Evolutionary conservation across 2,797 vertebrate species (phyloP), one percentile per base, ranked within the genome.

Genomic region (Protosalanx chinensis): DNA sequence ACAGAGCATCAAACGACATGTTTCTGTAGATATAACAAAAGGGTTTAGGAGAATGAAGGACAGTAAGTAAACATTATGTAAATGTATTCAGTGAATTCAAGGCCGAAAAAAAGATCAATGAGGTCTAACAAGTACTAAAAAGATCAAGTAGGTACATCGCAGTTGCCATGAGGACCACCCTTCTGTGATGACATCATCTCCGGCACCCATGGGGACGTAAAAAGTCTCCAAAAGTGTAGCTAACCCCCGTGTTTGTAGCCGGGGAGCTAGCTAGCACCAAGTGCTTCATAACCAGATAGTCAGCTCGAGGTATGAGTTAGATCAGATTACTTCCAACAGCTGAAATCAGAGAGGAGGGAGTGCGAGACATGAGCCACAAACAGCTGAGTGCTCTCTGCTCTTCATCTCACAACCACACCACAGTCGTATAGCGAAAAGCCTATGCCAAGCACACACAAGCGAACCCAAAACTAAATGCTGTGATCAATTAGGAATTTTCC

Each of bases 261-360:
- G 72, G 78, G 46, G 23, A 53, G 23, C 77, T 79, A 53, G 41
- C 77, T 79, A 72, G 73, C 66, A 76, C 81, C 84, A 84, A 90
- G 77, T 41, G 60, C 89, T 85, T 88, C 85, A 84, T 81, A 89
- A 86, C 79, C 81, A 78, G 72, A 72, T 80, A 64, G 75, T 81
- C 72, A 63, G 77, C 76, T 80, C 72, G 79, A 67, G 85, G 70
- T 86, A 77, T 37, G 80, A 70, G 63, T 79, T 76, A 79, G 87
- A 89, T 93, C 91, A 68, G 70, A 87, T 93, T 92, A 90, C 91
- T 68, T 84, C 86, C 87, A 91, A 90, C 85, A 91, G 91, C 88
- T 93, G 91, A 93, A 91, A 91, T 88, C 79, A 84, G 79, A 82
- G 83, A 85, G 86, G 84, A 88, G 81, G 63, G 84, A 71, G 82